These are phyloP conservation scores for Atethmia centrago DNA, from an alignment of 2,888 invertebrate genomes.

Conservation along the genomic window DNA sequence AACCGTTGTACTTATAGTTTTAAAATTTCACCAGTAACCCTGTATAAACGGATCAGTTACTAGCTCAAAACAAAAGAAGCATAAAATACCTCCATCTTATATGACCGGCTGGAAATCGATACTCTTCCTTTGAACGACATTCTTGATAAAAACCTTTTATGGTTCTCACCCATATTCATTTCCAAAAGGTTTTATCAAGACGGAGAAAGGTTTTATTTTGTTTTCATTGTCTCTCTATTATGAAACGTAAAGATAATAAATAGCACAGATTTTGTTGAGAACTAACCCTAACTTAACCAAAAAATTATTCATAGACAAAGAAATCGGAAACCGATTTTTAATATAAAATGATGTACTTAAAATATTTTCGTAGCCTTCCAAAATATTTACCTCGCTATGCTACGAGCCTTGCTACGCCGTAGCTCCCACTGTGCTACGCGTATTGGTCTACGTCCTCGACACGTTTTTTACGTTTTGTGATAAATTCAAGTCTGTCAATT, in stretches of 20 bases:
- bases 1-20: background rate
- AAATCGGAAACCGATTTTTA: background rate
- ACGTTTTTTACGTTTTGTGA: background rate
- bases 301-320: background rate
- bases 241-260: no score
- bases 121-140: background rate
- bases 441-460: no score
- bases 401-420: slow-evolving; percentile 42
- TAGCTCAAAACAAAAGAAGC: background rate
- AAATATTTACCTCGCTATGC: background rate
- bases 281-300: no score
- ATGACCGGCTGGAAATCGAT: background rate
- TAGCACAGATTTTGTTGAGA: background rate
- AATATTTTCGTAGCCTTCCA: background rate
- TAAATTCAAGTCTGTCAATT: background rate
- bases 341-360: no score
- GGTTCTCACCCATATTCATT: background rate
- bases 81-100: background rate
- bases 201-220: no score
- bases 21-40: background rate
- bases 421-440: slow-evolving; percentile 15
- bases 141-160: background rate
- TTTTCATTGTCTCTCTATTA: background rate
- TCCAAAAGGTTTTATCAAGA: background rate
- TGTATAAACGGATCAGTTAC: background rate